Percentiles rank a stretch among this genome's conserved stretches.
Conservation (phyloP, 2,113 vertebrate genomes). For the Mohoua ochrocephala region DNA sequence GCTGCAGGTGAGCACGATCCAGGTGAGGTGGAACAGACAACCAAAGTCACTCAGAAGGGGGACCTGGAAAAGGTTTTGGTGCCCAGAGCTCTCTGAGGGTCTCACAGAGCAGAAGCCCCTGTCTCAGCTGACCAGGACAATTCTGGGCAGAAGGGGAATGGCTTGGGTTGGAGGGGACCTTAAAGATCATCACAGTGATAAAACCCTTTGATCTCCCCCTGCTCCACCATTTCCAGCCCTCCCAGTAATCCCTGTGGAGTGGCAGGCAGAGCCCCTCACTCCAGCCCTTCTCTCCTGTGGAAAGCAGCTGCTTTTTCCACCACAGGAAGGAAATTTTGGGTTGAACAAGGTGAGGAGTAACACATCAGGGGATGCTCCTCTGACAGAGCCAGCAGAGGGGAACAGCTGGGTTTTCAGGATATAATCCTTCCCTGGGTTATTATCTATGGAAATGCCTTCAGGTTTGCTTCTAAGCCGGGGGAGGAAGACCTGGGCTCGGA, state of each 20-base stretch:
- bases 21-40: neutral
- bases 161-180: no score
- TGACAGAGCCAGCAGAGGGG: neutral
- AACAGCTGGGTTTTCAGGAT: neutral
- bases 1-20: neutral
- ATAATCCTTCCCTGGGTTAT: neutral
- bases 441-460: neutral
- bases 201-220: neutral
- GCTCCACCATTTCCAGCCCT: rapidly evolving
- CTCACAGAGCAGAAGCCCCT: neutral
- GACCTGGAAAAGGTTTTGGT: neutral
- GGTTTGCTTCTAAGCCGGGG: neutral
- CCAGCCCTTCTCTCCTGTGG: neutral
- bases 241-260: neutral
- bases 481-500: neutral
- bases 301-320: neutral
- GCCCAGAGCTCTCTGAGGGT: neutral
- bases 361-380: neutral
- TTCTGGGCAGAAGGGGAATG: neutral
- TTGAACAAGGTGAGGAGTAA: neutral
- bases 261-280: neutral
- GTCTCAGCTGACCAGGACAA: neutral
- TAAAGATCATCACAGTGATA: neutral
- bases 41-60: neutral
- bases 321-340: neutral